Evolutionary conservation across 2,113 vertebrate genomes (phyloP).

Genomic region (Coturnix japonica): DNA sequence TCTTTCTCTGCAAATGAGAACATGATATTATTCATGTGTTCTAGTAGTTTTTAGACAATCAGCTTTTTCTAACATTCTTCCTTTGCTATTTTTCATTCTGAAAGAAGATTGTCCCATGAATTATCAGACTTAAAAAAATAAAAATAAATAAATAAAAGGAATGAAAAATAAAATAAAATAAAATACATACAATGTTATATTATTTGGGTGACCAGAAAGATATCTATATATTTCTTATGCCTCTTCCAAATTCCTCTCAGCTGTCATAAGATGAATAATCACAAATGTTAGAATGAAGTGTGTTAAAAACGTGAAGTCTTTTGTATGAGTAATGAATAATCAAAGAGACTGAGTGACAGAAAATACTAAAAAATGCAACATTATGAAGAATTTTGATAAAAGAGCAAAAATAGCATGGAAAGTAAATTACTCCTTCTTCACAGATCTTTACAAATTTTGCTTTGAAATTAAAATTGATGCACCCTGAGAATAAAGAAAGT

Average conservation of each 20-base stretch:
- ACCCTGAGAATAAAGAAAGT: background rate
- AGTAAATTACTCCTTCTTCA: background rate
- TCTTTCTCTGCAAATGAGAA: constrained; percentile 1
- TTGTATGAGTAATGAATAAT: constrained; percentile 1
- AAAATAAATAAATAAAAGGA: too few species aligned
- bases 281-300: background rate
- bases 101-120: background rate
- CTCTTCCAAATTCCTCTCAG: background rate
- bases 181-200: background rate
- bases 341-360: background rate
- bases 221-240: background rate
- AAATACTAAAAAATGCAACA: background rate
- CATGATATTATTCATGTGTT: background rate
- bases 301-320: background rate
- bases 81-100: background rate
- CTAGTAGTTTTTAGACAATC: background rate
- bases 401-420: background rate
- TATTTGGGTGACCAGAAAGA: background rate
- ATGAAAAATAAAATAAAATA: background rate
- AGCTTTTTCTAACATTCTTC: background rate
- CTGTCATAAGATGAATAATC: background rate
- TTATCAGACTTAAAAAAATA: background rate
- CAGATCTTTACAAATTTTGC: constrained; percentile 1
- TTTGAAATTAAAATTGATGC: constrained; percentile 22
- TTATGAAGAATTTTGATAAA: background rate